Percentiles rank a stretch among this genome's conserved stretches.
These are phyloP conservation scores for Xestia c-nigrum DNA, from an alignment of 2,888 invertebrate genomes.

Conservation along the genomic window DNA sequence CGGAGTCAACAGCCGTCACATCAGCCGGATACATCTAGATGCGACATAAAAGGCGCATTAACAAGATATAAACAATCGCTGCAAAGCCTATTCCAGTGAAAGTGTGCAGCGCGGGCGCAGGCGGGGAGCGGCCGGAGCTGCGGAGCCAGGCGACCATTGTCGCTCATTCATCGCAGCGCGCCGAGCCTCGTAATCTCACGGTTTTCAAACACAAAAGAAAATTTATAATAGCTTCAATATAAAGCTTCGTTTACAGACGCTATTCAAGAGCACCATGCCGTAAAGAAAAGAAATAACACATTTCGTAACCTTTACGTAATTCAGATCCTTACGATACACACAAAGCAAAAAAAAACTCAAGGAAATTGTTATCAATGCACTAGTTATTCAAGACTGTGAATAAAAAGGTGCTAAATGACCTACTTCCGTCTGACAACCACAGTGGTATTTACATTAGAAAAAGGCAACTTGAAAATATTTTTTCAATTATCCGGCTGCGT, in stretches of 20 bases:
- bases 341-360: slow-evolving; percentile 20
- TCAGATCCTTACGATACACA: slow-evolving; percentile 26
- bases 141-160: slow-evolving; percentile 45
- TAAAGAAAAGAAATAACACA: slow-evolving; percentile 10
- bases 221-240: slow-evolving; percentile 39
- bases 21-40: slow-evolving; percentile 84
- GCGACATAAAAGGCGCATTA: slow-evolving; percentile 78
- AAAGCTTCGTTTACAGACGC: slow-evolving; percentile 27
- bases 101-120: slow-evolving; percentile 59
- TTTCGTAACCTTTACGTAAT: slow-evolving; percentile 38
- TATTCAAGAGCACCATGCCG: slow-evolving; percentile 15
- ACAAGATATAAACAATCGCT: slow-evolving; percentile 73
- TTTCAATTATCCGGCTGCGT: slow-evolving; percentile 46
- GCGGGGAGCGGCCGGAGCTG: slow-evolving; percentile 41
- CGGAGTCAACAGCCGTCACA: slow-evolving; percentile 81
- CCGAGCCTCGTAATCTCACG: slow-evolving; percentile 57
- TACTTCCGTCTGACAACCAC: slow-evolving; percentile 62
- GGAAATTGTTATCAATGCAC: slow-evolving; percentile 33
- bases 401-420: slow-evolving; percentile 55
- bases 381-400: slow-evolving; percentile 21
- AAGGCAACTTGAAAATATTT: slow-evolving; percentile 56
- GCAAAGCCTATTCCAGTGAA: slow-evolving; percentile 70
- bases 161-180: slow-evolving; percentile 61
- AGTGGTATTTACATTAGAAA: slow-evolving; percentile 58
- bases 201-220: slow-evolving; percentile 58